Evolutionary conservation across 2,888 invertebrate species (phyloP).

Genomic region (Pedicia rivosa): DNA sequence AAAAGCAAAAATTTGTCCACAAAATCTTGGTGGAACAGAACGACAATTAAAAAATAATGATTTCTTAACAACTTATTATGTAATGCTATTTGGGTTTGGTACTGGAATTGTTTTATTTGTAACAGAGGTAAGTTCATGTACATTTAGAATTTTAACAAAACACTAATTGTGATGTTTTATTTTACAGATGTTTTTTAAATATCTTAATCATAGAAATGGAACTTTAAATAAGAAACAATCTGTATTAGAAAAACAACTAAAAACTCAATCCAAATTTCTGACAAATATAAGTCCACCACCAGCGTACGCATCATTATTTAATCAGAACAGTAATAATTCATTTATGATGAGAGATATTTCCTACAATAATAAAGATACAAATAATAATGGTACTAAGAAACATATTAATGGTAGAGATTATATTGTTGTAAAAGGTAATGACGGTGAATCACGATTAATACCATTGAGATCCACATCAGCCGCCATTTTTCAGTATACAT

Average conservation of each 20-base stretch:
- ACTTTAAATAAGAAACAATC: background rate
- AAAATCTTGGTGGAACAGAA: slow-evolving; percentile 65
- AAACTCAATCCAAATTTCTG: slow-evolving; percentile 17
- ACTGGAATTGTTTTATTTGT: slow-evolving; percentile 47
- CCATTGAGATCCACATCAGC: slow-evolving; percentile 64
- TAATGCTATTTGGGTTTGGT: slow-evolving; percentile 52
- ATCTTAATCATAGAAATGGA: slow-evolving; percentile 1
- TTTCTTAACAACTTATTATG: slow-evolving; percentile 61
- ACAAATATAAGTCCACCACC: slow-evolving; percentile 38
- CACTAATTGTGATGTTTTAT: background rate
- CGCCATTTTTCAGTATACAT: slow-evolving; percentile 48
- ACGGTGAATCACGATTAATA: slow-evolving; percentile 49
- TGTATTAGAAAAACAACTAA: slow-evolving; percentile 7
- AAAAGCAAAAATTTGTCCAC: slow-evolving; percentile 61
- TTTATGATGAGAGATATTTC: background rate
- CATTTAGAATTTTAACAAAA: background rate
- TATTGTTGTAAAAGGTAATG: slow-evolving; percentile 43
- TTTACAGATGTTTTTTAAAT: slow-evolving; percentile 7
- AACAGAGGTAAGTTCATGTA: slow-evolving; percentile 35
- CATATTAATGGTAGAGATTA: slow-evolving; percentile 64
- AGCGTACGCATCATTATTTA: slow-evolving; percentile 37
- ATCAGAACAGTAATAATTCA: background rate
- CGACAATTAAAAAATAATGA: slow-evolving; percentile 60
- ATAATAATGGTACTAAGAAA: slow-evolving; percentile 23
- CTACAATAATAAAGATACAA: slow-evolving; percentile 12